A percentile compares a stretch with the other conserved stretches of the same genome.
Evolutionary conservation across 2,797 vertebrate genomes (phyloP).

Genomic region (Bradypodion pumilum): DNA sequence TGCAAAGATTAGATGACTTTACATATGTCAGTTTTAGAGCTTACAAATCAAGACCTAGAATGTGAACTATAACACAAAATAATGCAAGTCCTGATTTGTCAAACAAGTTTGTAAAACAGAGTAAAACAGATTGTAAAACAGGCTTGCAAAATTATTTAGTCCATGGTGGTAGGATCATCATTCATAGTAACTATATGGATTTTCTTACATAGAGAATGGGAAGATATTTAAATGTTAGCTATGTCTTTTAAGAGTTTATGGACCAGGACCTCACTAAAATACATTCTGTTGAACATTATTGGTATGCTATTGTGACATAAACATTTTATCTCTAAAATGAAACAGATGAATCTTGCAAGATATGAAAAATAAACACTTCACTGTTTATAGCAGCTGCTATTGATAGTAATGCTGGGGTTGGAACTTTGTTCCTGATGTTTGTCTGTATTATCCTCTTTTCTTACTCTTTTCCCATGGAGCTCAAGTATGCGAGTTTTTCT

Average conservation of each 20-base stretch:
- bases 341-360: conserved; percentile 6
- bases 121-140: no score
- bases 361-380: conserved; percentile 34
- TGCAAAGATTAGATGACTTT: conserved; percentile 11
- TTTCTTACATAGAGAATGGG: conserved; percentile 16
- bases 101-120: conserved; percentile 20
- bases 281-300: conserved; percentile 38
- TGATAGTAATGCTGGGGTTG: conserved; percentile 23
- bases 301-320: conserved; percentile 30
- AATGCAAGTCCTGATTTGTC: conserved; percentile 25
- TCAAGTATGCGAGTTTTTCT: background rate
- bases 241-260: conserved; percentile 37
- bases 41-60: background rate
- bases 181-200: conserved; percentile 26
- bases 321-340: conserved; percentile 47
- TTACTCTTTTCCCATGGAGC: background rate
- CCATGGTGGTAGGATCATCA: conserved; percentile 6
- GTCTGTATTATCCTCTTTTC: background rate
- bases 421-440: background rate
- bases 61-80: conserved; percentile 7
- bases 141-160: conserved; percentile 32
- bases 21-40: background rate
- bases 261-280: conserved; percentile 33
- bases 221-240: background rate
- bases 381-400: conserved; percentile 9